Base-by-base conservation (phyloP, 2,888 invertebrate species). In the Nyleta sp. region DNA sequence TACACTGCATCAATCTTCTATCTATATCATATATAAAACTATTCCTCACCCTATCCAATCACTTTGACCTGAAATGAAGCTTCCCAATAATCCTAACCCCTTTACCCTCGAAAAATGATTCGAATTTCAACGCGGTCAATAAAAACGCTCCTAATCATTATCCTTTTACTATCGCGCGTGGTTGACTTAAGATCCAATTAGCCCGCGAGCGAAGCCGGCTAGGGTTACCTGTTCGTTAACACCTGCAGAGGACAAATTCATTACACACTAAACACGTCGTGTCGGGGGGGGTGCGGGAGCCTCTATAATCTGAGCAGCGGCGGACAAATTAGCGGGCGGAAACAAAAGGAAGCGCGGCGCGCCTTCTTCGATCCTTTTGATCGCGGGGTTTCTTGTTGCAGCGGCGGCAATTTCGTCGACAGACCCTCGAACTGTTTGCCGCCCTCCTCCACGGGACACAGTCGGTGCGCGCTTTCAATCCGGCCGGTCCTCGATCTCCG, bases 391-490 rank as follows among this genome's bases (percentile, higher is more conserved):
- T 59, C 64, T 52, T 57, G 38, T 53, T 52, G 62, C 70, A 15
- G 17, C 70, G 17, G 17, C 38, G 13, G 65, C 65, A 67, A 71
- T 60, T 67, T 77, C 24, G 60, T 38, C 48, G 35, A 60, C 40
- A 67, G 57, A 18, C 55, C 42, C 67, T 72, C 50, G 38, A 64
- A 72, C 62, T 68, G 44, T 78, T 78, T 73, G 62, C 38, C 44
- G 48, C 57, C 15, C 38, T 72, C 48, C 59, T 67, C 24, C 40
- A 35, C 15, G 57, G 20, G 46, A 20, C 57, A 18, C 48, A 55
- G 22, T 38, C 48, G 15, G 48, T 35, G 62, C 35, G 42, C 53
- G 31, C 62, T 52, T 75, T 60, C 68, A 68, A 75, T 75, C 55
- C 44, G 53, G 42, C 18, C 31, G 53, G 67, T 46, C 46, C 64